These are phyloP conservation scores for Notiomystis cincta DNA, from an alignment of 2,113 vertebrate species.

Conservation along the genomic window DNA sequence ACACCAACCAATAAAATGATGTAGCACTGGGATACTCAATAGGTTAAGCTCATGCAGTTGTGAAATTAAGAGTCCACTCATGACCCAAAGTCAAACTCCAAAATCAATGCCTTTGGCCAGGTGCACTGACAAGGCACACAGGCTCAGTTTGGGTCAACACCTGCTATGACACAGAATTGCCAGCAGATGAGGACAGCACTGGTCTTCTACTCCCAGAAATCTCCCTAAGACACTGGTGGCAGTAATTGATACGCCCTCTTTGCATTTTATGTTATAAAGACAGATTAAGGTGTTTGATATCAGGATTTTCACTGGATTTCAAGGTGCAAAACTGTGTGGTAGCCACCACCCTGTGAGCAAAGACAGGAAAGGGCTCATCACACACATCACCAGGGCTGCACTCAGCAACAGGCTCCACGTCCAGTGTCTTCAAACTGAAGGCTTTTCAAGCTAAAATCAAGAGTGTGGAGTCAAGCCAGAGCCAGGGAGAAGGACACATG, in stretches of 20 bases:
- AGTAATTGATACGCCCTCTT: background rate
- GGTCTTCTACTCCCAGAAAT: constrained; percentile 1
- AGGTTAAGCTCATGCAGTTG: constrained; percentile 30
- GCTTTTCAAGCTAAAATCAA: background rate
- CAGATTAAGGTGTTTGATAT: background rate
- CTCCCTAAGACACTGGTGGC: background rate
- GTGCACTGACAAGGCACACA: constrained; percentile 33
- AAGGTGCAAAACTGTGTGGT: background rate
- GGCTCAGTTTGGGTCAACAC: constrained; percentile 18
- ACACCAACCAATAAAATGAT: constrained; percentile 28
- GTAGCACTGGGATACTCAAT: background rate
- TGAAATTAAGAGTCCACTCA: constrained; percentile 51
- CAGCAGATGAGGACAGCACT: background rate
- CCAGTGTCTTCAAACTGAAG: background rate
- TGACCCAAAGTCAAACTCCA: constrained; percentile 8
- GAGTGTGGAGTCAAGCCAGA: background rate
- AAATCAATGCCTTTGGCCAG: constrained; percentile 51
- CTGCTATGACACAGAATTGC: background rate
- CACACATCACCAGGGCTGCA: rapidly evolving
- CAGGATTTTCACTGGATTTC: background rate
- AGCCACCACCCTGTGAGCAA: background rate
- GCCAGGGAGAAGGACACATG: background rate
- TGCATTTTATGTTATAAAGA: background rate
- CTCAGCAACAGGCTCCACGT: background rate
- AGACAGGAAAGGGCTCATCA: background rate